Percentiles rank a stretch among this genome's conserved stretches.
Evolutionary conservation across 2,888 invertebrate genomes (phyloP).

Genomic region (Eurois occulta): DNA sequence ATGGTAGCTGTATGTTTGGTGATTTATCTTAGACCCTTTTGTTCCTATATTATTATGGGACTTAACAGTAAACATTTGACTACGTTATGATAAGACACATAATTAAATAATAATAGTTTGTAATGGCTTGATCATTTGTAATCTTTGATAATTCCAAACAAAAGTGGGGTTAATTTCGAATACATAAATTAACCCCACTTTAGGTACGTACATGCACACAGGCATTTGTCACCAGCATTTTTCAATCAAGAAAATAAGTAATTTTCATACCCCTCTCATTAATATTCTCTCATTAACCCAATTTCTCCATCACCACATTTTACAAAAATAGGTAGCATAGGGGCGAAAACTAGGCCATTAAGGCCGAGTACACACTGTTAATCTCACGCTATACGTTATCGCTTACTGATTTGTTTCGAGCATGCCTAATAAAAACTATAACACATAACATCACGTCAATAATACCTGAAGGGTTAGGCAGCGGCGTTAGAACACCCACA

Average conservation of each 20-base stretch:
- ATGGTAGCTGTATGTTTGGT: too few species aligned
- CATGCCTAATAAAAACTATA: constrained; percentile 28
- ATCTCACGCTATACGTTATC: constrained; percentile 56
- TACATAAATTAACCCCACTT: too few species aligned
- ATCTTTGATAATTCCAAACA: not conserved
- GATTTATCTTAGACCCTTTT: too few species aligned
- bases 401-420: constrained; percentile 21
- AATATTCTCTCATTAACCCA: constrained; percentile 51
- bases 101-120: not conserved
- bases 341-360: constrained; percentile 41
- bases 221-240: not conserved
- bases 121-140: not conserved
- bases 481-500: not conserved
- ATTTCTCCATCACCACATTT: constrained; percentile 18
- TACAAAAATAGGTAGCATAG: constrained; percentile 23
- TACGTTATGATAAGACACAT: too few species aligned
- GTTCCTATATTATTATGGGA: too few species aligned
- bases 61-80: too few species aligned
- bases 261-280: not conserved
- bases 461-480: not conserved
- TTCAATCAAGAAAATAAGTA: constrained; percentile 1
- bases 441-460: not conserved
- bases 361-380: constrained; percentile 30
- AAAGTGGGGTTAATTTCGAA: not conserved
- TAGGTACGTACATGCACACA: not conserved